Percentiles rank a stretch among this genome's conserved stretches.
Conservation (phyloP, 2,113 vertebrate genomes). For the Theropithecus gelada region DNA sequence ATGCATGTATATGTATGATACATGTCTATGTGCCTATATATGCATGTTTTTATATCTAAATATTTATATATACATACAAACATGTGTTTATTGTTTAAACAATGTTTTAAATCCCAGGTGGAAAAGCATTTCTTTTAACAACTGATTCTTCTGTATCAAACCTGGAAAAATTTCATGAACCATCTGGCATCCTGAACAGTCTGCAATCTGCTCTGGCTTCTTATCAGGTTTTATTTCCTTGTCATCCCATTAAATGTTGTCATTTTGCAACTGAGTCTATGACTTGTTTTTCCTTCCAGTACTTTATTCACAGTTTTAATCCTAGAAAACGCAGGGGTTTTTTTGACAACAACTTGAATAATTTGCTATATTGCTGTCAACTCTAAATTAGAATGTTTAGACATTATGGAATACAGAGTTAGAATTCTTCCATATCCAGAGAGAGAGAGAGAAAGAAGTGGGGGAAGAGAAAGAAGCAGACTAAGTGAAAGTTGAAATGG, state of each 20-base stretch:
- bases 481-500: neutral
- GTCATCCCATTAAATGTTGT: constrained; percentile 45
- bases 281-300: neutral
- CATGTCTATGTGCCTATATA: neutral
- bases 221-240: constrained; percentile 28
- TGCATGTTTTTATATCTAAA: neutral
- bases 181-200: neutral
- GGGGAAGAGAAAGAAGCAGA: neutral
- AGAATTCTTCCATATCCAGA: neutral
- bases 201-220: neutral
- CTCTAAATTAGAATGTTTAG: neutral
- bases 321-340: neutral
- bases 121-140: constrained; percentile 24
- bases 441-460: neutral
- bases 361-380: neutral
- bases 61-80: neutral
- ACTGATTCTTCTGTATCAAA: neutral
- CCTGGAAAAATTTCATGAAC: neutral
- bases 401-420: neutral
- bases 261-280: neutral
- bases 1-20: neutral
- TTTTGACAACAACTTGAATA: neutral
- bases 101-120: constrained; percentile 57
- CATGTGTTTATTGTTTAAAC: constrained; percentile 8
- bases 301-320: neutral